Evolutionary conservation across 2,888 invertebrate species (phyloP), one percentile per base, ranked within the genome.

Genomic region (Campoplex capitator): DNA sequence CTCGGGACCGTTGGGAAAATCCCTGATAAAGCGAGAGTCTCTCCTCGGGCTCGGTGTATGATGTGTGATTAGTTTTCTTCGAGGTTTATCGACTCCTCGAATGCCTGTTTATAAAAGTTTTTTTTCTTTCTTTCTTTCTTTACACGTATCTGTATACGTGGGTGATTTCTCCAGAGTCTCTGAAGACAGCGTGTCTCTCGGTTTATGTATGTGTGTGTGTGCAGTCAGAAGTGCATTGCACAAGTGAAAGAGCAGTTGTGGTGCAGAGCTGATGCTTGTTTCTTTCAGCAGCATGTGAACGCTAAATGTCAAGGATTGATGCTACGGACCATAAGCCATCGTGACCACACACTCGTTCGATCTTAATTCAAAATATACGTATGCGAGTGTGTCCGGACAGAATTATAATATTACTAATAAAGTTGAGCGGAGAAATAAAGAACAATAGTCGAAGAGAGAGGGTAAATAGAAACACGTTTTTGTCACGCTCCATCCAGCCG

Each of bases 181-280:
- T 23, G 35, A 3, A 45, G 4, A 45, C 38, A 38, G 4, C 38
- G 16, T 8, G 45, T 62, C 38, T 38, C 38, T 0, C 38, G 38
- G 18, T 62, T 38, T 65, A 18, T 62, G 62, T 23, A 70, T 62
- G 83, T 68, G 56, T 79, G 62, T 82, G 73, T 78, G 85, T 79
- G 85, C 85, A 74, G 48, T 38, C 35, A 51, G 73, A 56, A 70
- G 48, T 68, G 68, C 78, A 88, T 93, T 93, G 92, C 93, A 92
- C 92, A 93, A 93, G 92, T 91, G 93, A 92, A 91, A 92, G 92
- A 91, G 89, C 88, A 80, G 83, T 89, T 68, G 48, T 88, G 90
- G 83, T 83, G 86, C 79, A 75, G 56, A 76, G 4, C 4, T 68
- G 75, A 83, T 48, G 87, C 75, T 23, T 76, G 82, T 84, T 81